Conservation (phyloP, 2,113 vertebrate species). For the Colinus virginianus region DNA sequence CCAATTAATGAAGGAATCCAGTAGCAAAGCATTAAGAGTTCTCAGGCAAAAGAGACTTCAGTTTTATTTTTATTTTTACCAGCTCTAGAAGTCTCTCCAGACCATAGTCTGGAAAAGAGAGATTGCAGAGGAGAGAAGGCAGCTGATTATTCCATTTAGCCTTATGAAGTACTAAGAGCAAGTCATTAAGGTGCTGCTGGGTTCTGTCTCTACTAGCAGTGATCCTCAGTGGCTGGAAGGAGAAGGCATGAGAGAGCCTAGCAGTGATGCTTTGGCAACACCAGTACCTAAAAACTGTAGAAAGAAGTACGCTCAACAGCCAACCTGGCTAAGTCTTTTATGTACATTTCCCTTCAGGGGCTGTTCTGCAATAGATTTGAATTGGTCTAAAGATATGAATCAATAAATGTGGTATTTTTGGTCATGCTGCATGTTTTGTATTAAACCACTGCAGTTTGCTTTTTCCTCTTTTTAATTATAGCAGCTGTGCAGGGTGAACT, state of each 20-base stretch:
- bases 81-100: neutral
- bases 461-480: neutral
- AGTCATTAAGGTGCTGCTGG: neutral
- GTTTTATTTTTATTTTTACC: neutral
- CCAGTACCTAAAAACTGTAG: neutral
- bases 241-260: neutral
- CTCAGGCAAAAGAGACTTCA: neutral
- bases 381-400: slow-evolving; percentile 33
- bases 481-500: neutral
- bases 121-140: neutral
- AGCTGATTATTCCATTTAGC: neutral
- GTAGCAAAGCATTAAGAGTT: neutral
- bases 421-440: slow-evolving; percentile 27
- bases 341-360: neutral
- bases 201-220: neutral
- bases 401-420: slow-evolving; percentile 23
- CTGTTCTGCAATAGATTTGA: neutral
- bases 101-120: neutral
- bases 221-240: neutral
- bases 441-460: neutral
- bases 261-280: neutral
- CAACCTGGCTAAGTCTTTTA: neutral
- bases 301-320: neutral
- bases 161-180: neutral
- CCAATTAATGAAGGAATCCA: slow-evolving; percentile 29